Evolutionary conservation across 2,113 vertebrate species (phyloP).

Genomic region (Tauraco erythrolophus): DNA sequence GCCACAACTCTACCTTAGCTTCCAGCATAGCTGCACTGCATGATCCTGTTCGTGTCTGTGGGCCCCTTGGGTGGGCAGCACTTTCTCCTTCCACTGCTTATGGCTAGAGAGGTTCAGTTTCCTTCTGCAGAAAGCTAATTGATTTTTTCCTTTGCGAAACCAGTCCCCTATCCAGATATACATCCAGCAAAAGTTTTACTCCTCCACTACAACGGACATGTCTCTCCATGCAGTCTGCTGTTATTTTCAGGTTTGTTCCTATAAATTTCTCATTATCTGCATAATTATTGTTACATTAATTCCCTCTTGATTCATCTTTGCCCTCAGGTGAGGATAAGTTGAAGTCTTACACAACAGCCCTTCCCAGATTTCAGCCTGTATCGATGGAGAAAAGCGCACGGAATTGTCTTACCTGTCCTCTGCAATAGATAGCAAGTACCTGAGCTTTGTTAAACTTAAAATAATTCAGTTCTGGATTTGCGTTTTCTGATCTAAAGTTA

Average conservation of each 20-base stretch:
- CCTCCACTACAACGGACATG: fast-evolving
- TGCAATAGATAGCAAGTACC: neutral
- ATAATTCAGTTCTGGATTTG: neutral
- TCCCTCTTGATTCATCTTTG: neutral
- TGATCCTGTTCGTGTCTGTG: fast-evolving
- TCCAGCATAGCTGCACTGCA: neutral
- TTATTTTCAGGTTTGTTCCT: neutral
- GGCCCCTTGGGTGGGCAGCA: fast-evolving
- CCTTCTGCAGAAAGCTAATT: neutral
- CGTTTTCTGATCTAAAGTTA: neutral
- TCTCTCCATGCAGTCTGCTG: neutral
- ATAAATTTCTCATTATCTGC: neutral
- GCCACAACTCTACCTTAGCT: neutral
- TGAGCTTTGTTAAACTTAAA: neutral
- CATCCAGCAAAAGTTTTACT: neutral
- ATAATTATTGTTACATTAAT: fast-evolving
- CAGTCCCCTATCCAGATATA: fast-evolving
- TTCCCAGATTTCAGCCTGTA: neutral
- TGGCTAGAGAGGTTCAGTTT: fast-evolving
- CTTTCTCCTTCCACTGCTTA: neutral
- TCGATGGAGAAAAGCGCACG: neutral
- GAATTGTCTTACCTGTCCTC: neutral
- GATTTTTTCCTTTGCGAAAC: neutral
- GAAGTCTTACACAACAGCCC: neutral
- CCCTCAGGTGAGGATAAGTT: neutral